These are phyloP conservation scores for Orycteropus afer DNA, from an alignment of 2,113 vertebrate species.

Conservation along the genomic window DNA sequence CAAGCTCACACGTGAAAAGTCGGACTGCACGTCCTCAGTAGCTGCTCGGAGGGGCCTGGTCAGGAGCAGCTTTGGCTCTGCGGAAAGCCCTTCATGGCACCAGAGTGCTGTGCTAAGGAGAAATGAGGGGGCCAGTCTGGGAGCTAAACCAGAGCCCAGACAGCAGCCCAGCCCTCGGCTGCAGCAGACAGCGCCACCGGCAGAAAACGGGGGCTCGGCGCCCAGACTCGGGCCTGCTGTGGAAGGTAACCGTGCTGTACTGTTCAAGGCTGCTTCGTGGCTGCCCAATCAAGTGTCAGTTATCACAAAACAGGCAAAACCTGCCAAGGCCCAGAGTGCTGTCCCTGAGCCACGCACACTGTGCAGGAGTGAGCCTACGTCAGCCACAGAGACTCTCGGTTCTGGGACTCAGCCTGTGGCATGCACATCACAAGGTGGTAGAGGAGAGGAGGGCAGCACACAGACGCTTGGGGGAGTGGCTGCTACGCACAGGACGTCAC, in stretches of 20 bases:
- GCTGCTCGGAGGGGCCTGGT: background rate
- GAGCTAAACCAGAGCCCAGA: background rate
- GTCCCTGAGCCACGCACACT: fast-evolving
- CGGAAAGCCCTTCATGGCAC: background rate
- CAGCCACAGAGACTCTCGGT: background rate
- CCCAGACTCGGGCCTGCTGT: fast-evolving
- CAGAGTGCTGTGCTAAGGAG: background rate
- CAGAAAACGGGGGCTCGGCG: fast-evolving
- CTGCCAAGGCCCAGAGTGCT: fast-evolving
- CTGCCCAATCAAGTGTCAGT: slow-evolving; percentile 68
- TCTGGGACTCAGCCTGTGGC: fast-evolving
- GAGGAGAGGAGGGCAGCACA: background rate
- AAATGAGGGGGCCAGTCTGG: background rate
- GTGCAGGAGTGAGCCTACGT: fast-evolving
- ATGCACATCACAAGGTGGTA: fast-evolving
- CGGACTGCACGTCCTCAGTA: background rate
- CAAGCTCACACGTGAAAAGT: background rate
- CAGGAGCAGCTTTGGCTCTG: background rate
- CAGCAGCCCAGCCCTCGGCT: background rate
- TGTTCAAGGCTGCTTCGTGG: fast-evolving
- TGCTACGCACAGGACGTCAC: background rate
- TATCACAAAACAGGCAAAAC: slow-evolving; percentile 53
- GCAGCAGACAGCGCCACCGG: background rate
- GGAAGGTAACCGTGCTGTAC: background rate
- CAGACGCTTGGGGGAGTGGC: background rate